A percentile compares a stretch with the other conserved stretches of the same genome.
These are phyloP conservation scores for Drosophila asahinai DNA, from an alignment of 1,140 invertebrate species.

Conservation along the genomic window DNA sequence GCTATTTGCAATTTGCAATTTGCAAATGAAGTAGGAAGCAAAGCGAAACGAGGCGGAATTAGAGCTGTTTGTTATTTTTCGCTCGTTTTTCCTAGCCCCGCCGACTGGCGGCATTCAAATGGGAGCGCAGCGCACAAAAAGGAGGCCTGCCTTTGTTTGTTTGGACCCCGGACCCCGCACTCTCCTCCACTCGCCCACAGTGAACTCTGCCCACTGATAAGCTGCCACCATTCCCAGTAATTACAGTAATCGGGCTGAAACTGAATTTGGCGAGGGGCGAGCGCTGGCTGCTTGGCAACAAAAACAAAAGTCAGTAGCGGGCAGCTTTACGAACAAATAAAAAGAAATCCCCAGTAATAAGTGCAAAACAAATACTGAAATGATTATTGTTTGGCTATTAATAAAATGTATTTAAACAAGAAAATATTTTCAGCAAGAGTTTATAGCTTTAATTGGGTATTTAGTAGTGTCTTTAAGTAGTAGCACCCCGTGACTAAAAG, in stretches of 20 bases:
- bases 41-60: conserved; percentile 20
- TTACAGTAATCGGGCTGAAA: conserved; percentile 22
- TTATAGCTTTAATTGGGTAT: background rate
- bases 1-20: conserved; percentile 41
- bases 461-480: background rate
- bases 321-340: background rate
- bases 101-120: conserved; percentile 22
- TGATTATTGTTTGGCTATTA: background rate
- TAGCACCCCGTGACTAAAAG: conserved; percentile 2
- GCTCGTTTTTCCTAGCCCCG: conserved; percentile 3
- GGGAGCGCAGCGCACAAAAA: conserved; percentile 46
- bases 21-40: conserved; percentile 38
- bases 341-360: background rate
- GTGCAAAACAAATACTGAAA: background rate
- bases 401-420: background rate
- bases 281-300: conserved; percentile 48
- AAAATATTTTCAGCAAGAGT: background rate
- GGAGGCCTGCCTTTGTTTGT: conserved; percentile 57
- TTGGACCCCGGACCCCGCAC: conserved; percentile 7
- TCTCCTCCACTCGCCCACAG: background rate
- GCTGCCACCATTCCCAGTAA: conserved; percentile 17
- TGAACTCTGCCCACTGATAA: conserved; percentile 61
- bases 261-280: conserved; percentile 4
- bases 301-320: conserved; percentile 18
- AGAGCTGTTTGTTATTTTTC: conserved; percentile 22